Conservation (phyloP, 2,888 invertebrate species). For the Geotrupes spiniger region DNA sequence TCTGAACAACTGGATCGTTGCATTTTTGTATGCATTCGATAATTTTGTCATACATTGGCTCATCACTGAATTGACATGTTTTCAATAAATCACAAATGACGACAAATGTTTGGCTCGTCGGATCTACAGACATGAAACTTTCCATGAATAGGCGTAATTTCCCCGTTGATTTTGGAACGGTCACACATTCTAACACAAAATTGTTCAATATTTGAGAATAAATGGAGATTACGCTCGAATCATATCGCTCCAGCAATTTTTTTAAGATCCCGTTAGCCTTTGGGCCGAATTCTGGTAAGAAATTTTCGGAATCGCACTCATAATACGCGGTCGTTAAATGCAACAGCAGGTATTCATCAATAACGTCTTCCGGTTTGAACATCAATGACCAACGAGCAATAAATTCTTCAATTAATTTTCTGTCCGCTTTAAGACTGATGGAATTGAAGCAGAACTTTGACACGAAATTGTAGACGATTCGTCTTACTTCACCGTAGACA, state of each 20-base stretch:
- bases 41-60: too few relatives aligned
- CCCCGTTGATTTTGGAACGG: too few relatives aligned
- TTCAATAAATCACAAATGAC: too few relatives aligned
- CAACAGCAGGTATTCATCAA: not conserved
- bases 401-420: conserved; percentile 7
- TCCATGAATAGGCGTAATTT: too few relatives aligned
- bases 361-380: not conserved
- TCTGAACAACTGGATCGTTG: not conserved
- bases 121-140: too few relatives aligned
- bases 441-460: not conserved
- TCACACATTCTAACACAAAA: too few relatives aligned
- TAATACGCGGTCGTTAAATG: conserved; percentile 3
- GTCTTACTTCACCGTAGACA: not conserved
- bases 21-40: not conserved
- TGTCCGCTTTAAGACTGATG: not conserved
- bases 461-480: not conserved
- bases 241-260: not conserved
- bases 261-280: not conserved
- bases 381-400: not conserved
- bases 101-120: too few relatives aligned
- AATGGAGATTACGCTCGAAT: not conserved
- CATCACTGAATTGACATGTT: too few relatives aligned
- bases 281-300: not conserved
- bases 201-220: conserved; percentile 1
- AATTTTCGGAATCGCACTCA: conserved; percentile 5